Conservation (phyloP, 1,140 invertebrate species). For the Trachelipus rathkii region DNA sequence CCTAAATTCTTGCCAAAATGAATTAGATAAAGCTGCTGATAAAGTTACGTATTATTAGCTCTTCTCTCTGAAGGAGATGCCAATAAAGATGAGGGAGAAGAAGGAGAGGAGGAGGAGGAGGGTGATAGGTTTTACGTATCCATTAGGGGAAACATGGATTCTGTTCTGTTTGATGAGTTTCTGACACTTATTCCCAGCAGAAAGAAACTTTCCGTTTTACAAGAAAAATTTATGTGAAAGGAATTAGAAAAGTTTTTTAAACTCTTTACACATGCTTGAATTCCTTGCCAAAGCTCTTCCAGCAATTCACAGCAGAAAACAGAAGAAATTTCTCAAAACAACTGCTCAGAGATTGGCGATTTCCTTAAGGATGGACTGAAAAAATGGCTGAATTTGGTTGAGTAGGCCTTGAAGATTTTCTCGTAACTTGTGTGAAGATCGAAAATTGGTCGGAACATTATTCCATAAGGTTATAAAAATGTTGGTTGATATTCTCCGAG, state of each 20-base stretch:
- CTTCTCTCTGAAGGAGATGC: too few species aligned
- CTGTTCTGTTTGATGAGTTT: too few species aligned
- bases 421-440: not conserved
- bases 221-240: not conserved
- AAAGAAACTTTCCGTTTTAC: too few species aligned
- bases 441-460: not conserved
- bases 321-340: not conserved
- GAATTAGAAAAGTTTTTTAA: not conserved
- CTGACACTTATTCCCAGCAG: too few species aligned
- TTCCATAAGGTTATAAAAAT: not conserved
- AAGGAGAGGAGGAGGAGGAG: too few species aligned
- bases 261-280: not conserved
- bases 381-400: not conserved
- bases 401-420: not conserved
- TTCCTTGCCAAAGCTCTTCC: not conserved
- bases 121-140: too few species aligned
- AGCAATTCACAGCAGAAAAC: not conserved
- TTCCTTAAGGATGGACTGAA: not conserved
- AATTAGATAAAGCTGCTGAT: too few species aligned
- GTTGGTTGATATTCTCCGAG: not conserved
- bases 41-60: too few species aligned
- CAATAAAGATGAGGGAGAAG: too few species aligned
- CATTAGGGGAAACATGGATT: too few species aligned
- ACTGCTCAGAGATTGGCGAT: not conserved
- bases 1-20: too few species aligned